Base-by-base conservation (phyloP, 2,113 vertebrate species). In the Hemibagrus wyckioides region DNA sequence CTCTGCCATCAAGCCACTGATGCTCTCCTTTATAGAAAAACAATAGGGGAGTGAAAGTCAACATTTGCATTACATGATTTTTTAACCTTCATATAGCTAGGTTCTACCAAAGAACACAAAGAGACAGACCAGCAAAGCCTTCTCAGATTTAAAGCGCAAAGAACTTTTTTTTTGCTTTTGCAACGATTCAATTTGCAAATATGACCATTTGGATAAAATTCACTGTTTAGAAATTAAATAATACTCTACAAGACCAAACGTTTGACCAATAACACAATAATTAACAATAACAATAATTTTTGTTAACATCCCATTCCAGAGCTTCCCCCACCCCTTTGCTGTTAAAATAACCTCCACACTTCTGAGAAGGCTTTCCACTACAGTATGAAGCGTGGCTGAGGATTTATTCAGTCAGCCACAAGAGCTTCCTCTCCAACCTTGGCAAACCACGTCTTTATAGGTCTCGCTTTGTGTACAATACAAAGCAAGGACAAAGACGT, bases 21-120 rank as follows among this genome's bases (percentile, higher is more conserved):
- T 76, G 57, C 48, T 59, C 52, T 54, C 52, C 25, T 86, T 86
- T 80, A 52, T 82, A 76, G 73, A 75, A 80, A 57, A 44, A 73
- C 65, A 75, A 76, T 48, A 75, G 9, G 25, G 11, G 1, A 48
- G 69, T 76, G 17, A 76, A 61, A 61, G 85, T 52, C 76, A 80
- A 41, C 25, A 77, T 57, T 85, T 57, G 54, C 8, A 21, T 76
- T 84, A 56, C 48, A 63, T 79, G 84, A 59, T 59, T 85, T 36
- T 75, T 77, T 56, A 85, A 63, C 28, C 28, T 44, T 61, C 17
- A 48, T 85, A 21, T 48, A 61, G 56, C 17, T 77, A 33, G 21
- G 28, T 76, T 57, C 36, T 39, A 84, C 50, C 19, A 61, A 63
- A 73, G 30, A 67, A 59, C 41, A 39, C 21, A 57, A 57, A 19